phyloP scores from a whole-genome alignment of 2,888 invertebrate species.

The Julus scanicus region DNA sequence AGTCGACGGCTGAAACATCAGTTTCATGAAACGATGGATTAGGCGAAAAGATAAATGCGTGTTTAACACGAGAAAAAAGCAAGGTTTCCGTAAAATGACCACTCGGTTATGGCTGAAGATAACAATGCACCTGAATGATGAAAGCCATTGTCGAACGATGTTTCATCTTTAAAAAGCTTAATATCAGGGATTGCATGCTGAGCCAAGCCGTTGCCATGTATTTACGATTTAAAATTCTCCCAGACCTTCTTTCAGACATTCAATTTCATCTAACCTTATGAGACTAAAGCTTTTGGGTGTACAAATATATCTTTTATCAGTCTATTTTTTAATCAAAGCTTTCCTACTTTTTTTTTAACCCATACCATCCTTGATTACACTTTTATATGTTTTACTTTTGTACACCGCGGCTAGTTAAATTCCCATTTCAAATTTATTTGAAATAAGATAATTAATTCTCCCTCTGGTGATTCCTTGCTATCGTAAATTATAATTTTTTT shows the following conservation, averaged over 20 bases:
- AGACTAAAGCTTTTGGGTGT: not conserved
- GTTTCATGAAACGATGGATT: constrained; percentile 36
- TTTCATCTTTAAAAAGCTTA: not conserved
- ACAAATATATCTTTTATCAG: not conserved
- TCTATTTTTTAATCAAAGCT: constrained; percentile 17
- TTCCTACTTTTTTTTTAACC: not conserved
- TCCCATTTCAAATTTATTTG: not conserved
- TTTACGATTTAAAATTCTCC: constrained; percentile 6
- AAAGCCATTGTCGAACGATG: constrained; percentile 7
- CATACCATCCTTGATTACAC: not conserved
- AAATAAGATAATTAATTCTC: not conserved
- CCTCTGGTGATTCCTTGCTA: not conserved
- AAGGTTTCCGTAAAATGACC: constrained; percentile 30
- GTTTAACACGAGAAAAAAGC: constrained; percentile 19
- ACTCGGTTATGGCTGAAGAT: constrained; percentile 28
- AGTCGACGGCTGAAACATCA: constrained; percentile 35
- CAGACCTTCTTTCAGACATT: not conserved
- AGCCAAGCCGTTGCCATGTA: not conserved
- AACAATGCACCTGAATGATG: constrained; percentile 19
- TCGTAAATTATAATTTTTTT: too few species aligned
- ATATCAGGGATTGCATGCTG: not conserved
- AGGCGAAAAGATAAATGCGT: constrained; percentile 37
- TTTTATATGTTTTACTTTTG: not conserved
- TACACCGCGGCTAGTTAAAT: not conserved
- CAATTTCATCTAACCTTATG: constrained; percentile 7